Evolutionary conservation across 2,888 invertebrate genomes (phyloP).

Genomic region (Eremobia ochroleuca): DNA sequence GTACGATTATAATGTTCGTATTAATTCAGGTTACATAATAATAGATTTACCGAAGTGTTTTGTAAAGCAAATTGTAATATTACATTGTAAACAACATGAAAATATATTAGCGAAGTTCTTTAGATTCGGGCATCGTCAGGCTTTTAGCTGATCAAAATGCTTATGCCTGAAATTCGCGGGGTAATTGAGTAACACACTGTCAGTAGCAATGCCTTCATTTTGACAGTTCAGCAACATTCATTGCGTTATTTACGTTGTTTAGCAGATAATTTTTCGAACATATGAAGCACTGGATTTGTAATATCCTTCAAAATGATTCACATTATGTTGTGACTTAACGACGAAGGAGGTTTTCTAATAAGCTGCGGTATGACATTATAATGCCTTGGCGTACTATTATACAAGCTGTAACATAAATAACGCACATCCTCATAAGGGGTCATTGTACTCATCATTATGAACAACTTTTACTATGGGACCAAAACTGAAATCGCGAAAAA

Average conservation of each 20-base stretch:
- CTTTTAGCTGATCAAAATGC: not conserved
- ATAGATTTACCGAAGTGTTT: not conserved
- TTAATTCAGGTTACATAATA: not conserved
- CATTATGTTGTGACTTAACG: not conserved
- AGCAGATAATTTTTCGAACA: not conserved
- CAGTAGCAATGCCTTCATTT: not conserved
- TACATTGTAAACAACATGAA: not conserved
- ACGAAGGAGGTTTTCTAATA: not conserved
- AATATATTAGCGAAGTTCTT: not conserved
- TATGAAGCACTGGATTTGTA: not conserved
- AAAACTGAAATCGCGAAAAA: too few species aligned
- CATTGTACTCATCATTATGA: too few species aligned
- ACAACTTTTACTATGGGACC: too few species aligned
- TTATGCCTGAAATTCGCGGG: not conserved
- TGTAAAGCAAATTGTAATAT: not conserved
- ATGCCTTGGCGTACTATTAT: not conserved
- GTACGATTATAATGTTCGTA: not conserved
- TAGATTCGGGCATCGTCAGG: not conserved
- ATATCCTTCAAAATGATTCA: not conserved
- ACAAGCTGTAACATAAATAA: too few species aligned
- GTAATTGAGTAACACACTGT: not conserved
- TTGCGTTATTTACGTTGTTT: not conserved
- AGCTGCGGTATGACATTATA: not conserved
- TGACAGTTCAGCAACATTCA: not conserved
- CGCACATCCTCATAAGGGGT: too few species aligned